A percentile compares a stretch with the other conserved stretches of the same genome.
These are phyloP conservation scores for Ridgeia piscesae DNA, from an alignment of 1,140 invertebrate genomes.

Conservation along the genomic window DNA sequence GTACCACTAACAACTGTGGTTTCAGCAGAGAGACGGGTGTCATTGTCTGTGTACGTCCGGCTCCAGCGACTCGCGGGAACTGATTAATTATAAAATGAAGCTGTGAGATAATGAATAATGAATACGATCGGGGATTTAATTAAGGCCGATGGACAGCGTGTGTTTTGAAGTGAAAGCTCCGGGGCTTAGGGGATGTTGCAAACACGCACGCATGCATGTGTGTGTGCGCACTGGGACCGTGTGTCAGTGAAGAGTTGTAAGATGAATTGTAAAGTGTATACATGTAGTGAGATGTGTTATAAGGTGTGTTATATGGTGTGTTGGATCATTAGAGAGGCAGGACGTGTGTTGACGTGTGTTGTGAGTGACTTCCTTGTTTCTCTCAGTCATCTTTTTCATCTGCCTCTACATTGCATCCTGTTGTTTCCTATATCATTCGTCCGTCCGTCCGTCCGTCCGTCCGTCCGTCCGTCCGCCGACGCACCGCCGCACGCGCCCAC, in stretches of 20 bases:
- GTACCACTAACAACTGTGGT: not conserved
- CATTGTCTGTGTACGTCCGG: not conserved
- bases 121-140: not conserved
- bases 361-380: no score
- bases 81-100: not conserved
- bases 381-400: no score
- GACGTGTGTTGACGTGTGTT: no score
- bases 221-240: not conserved
- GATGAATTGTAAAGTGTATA: no score
- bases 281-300: not conserved
- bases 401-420: no score
- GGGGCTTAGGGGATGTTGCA: not conserved
- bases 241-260: not conserved
- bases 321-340: no score
- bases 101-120: not conserved
- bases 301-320: no score
- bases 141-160: not conserved
- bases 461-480: not conserved
- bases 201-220: not conserved
- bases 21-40: not conserved
- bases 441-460: not conserved
- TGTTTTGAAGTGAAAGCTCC: not conserved
- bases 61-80: not conserved
- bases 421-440: not conserved
- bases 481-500: no score